Evolutionary conservation across 2,797 vertebrate species (phyloP).

Genomic region (Argya squamiceps): DNA sequence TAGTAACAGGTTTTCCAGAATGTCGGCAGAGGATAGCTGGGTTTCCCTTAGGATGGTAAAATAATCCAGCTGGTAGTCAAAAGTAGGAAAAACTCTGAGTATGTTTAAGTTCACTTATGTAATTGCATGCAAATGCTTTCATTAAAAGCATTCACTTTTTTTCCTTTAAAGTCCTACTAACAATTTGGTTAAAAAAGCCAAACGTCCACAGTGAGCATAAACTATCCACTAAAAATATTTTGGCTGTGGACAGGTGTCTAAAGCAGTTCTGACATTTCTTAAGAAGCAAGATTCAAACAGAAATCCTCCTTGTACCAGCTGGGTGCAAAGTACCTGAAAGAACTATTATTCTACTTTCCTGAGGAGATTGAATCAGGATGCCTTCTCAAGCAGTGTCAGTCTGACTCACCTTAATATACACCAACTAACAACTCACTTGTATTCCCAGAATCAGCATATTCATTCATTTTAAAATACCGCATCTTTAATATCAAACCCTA

Average conservation of each 20-base stretch:
- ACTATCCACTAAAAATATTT: background rate
- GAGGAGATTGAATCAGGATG: background rate
- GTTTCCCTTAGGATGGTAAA: background rate
- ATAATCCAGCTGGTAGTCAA: background rate
- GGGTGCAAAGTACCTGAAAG: background rate
- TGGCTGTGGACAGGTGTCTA: background rate
- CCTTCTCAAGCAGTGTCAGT: background rate
- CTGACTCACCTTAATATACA: background rate
- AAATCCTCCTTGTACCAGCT: background rate
- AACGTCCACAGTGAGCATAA: background rate
- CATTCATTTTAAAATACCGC: background rate
- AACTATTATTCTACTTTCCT: background rate
- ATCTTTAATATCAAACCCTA: background rate
- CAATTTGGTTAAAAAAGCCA: background rate
- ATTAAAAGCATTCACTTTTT: background rate
- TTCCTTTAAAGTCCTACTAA: background rate
- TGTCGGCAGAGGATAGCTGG: background rate
- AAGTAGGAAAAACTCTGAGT: background rate
- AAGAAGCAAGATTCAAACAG: background rate
- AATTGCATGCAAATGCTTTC: background rate
- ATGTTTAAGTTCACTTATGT: background rate
- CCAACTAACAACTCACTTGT: background rate
- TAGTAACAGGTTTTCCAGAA: slow-evolving; percentile 5
- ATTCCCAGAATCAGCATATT: background rate
- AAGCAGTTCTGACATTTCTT: background rate